These are phyloP conservation scores for Podarcis lilfordi DNA, from an alignment of 2,797 vertebrate species.

Conservation along the genomic window DNA sequence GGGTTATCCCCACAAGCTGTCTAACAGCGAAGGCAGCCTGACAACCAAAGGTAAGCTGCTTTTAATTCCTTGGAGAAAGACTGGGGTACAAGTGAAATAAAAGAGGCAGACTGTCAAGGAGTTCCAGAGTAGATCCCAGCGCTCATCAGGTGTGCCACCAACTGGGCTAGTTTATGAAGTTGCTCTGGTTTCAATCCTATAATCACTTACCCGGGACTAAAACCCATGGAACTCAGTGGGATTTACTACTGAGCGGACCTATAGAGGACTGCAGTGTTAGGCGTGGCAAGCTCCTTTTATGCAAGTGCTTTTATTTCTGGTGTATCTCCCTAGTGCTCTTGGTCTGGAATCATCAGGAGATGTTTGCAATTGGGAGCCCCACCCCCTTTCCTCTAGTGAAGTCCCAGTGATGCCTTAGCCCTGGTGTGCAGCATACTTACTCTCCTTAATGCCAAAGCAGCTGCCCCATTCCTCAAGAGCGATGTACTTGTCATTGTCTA, in stretches of 20 bases:
- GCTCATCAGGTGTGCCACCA: neutral
- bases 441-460: slow-evolving; percentile 97
- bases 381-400: neutral
- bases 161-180: neutral
- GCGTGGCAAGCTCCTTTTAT: neutral
- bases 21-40: no score
- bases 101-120: neutral
- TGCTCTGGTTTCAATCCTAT: neutral
- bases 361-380: neutral
- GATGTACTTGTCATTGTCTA: slow-evolving; percentile 96
- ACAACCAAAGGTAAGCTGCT: neutral
- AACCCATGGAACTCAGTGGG: neutral
- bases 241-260: neutral
- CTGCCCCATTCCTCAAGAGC: slow-evolving; percentile 95
- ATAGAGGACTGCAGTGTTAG: neutral
- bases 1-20: neutral
- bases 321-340: neutral
- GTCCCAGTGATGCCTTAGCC: neutral
- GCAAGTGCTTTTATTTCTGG: neutral
- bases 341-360: neutral
- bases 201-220: neutral
- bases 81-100: neutral
- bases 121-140: neutral
- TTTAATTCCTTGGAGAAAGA: neutral
- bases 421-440: slow-evolving; percentile 80